Evolutionary conservation across 1,140 invertebrate species (phyloP).

Genomic region (Trichonephila inaurata): DNA sequence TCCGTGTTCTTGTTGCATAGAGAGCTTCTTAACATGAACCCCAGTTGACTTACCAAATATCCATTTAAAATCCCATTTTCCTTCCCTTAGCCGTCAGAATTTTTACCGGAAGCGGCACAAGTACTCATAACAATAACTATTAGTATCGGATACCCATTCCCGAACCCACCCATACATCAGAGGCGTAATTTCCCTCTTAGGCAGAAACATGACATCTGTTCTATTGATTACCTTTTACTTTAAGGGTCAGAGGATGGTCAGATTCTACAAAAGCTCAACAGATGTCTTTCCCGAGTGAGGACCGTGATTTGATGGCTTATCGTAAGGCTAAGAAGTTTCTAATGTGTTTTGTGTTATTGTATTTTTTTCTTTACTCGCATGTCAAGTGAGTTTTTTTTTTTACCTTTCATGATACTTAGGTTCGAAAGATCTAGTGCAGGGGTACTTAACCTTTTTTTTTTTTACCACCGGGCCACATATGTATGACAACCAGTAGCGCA

Average conservation of each 20-base stretch:
- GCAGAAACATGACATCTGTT: conserved; percentile 58
- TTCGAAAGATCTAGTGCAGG: too few relatives aligned
- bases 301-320: background rate
- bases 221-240: conserved; percentile 69
- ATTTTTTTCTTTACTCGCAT: background rate
- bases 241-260: conserved; percentile 35
- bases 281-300: conserved; percentile 12
- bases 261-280: conserved; percentile 46
- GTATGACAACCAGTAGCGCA: too few relatives aligned
- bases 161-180: background rate
- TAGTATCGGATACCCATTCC: conserved; percentile 52
- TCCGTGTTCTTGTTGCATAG: too few relatives aligned
- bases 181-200: conserved; percentile 49
- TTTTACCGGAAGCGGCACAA: conserved; percentile 42
- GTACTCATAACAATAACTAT: conserved; percentile 73
- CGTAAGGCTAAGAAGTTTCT: background rate
- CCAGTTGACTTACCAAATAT: background rate
- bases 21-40: too few relatives aligned
- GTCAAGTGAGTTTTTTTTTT: too few relatives aligned
- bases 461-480: too few relatives aligned
- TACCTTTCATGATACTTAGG: too few relatives aligned
- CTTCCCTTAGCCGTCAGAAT: conserved; percentile 34
- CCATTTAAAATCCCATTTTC: conserved; percentile 69
- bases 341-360: background rate
- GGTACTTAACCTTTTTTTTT: too few relatives aligned